Conservation (phyloP, 2,113 vertebrate genomes). For the Globicephala melas region DNA sequence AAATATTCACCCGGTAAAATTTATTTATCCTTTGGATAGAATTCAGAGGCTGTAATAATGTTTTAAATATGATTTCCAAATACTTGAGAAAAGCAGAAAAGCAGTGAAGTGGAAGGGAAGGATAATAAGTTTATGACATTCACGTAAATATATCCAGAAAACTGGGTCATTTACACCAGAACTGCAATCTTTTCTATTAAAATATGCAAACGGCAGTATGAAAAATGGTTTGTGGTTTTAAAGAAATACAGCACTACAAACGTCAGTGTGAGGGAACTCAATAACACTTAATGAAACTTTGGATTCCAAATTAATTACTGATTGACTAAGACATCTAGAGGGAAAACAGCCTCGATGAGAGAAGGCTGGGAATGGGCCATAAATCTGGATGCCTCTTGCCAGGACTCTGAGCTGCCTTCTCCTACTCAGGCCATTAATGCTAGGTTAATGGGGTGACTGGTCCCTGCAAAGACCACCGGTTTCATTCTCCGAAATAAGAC, state of each 20-base stretch:
- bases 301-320: conserved; percentile 75
- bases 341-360: conserved; percentile 51
- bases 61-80: conserved; percentile 71
- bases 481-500: not conserved
- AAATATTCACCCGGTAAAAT: conserved; percentile 20
- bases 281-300: conserved; percentile 75
- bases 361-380: not conserved
- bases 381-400: not conserved
- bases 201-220: conserved; percentile 70
- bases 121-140: conserved; percentile 70
- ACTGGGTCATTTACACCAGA: conserved; percentile 68
- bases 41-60: conserved; percentile 48
- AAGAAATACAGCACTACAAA: conserved; percentile 73
- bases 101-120: conserved; percentile 60
- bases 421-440: not conserved
- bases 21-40: conserved; percentile 46
- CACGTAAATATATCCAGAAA: conserved; percentile 71
- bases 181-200: conserved; percentile 55
- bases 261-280: conserved; percentile 68
- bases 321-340: conserved; percentile 61
- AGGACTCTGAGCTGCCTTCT: not conserved
- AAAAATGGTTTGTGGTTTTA: conserved; percentile 73
- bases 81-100: conserved; percentile 34
- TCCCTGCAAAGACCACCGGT: not conserved
- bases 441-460: not conserved